phyloP scores from a whole-genome alignment of 2,113 vertebrate genomes.

The Xiphophorus couchianus region DNA sequence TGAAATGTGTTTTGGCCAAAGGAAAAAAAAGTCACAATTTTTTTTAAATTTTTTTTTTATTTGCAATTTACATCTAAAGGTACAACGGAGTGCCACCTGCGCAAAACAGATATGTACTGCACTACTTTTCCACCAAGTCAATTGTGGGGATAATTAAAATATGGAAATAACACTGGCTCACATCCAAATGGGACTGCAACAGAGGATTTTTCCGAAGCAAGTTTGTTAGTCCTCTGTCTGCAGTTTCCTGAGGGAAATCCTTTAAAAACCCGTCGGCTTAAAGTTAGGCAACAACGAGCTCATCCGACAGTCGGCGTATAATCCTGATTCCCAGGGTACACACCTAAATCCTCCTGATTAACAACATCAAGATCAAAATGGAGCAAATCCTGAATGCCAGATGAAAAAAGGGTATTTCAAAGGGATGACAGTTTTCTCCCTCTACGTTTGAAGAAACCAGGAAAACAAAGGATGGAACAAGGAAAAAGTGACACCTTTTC shows the following conservation, averaged over 20 bases:
- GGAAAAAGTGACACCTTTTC: neutral
- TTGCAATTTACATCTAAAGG: neutral
- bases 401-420: slow-evolving; percentile 8
- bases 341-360: slow-evolving; percentile 33
- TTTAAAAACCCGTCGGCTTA: slow-evolving; percentile 27
- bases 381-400: neutral
- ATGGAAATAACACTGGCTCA: slow-evolving; percentile 35
- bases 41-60: too few species aligned
- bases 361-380: slow-evolving; percentile 28
- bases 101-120: slow-evolving; percentile 31
- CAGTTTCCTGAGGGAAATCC: slow-evolving; percentile 20
- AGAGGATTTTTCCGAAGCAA: slow-evolving; percentile 31
- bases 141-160: slow-evolving; percentile 41
- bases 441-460: neutral
- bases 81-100: neutral
- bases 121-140: slow-evolving; percentile 10
- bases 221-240: slow-evolving; percentile 31
- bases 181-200: slow-evolving; percentile 17
- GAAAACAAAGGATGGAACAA: slow-evolving; percentile 1
- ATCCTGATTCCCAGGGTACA: slow-evolving; percentile 3
- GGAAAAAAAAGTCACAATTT: neutral
- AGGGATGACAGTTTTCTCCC: neutral
- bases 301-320: slow-evolving; percentile 2
- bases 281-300: slow-evolving; percentile 9
- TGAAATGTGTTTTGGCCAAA: neutral